Evolutionary conservation across 2,888 invertebrate genomes (phyloP), one percentile per base, ranked within the genome.

Genomic region (Cheilosia grossa): DNA sequence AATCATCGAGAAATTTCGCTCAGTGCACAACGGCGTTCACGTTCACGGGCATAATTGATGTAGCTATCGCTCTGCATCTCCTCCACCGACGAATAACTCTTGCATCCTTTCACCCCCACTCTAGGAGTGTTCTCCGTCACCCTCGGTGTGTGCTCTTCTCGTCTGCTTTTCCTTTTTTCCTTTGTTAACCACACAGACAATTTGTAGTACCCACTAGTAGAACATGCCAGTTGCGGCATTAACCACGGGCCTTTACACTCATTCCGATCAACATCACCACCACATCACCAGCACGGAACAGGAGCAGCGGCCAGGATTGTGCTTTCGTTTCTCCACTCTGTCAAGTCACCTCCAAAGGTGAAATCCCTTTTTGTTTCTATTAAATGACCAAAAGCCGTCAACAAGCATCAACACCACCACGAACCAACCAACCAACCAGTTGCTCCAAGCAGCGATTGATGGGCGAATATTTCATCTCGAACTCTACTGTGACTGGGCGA

Each of bases 391-490:
- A 27, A 27, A 59, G 58, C 61, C 73, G 64, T 77, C 69, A 66
- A 64, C 69, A 66, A 64, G 13, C 69, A 70, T 75, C 70, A 75
- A 10, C 47, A 47, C 59, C 30, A 27, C 27, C 17, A 17, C 47
- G 1, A 21, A 21, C 21, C 21, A 21, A 17, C 44, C 59, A 47
- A 53, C 17, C 30, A 54, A 78, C 78, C 61, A 82, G 82, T 82
- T 72, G 54, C 72, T 78, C 51, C 64, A 56, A 56, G 54, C 30
- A 61, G 24, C 79, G 70, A 83, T 83, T 74, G 69, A 80, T 83
- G 83, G 74, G 80, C 61, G 79, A 75, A 75, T 74, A 66, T 79
- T 83, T 78, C 67, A 79, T 79, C 44, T 37, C 63, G 53, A 42
- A 19, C 21, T 1, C 27, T 6, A 6, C 27, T 13, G 17, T 17